These are phyloP conservation scores for Hemaris fuciformis DNA, from an alignment of 2,888 invertebrate genomes.

Conservation along the genomic window DNA sequence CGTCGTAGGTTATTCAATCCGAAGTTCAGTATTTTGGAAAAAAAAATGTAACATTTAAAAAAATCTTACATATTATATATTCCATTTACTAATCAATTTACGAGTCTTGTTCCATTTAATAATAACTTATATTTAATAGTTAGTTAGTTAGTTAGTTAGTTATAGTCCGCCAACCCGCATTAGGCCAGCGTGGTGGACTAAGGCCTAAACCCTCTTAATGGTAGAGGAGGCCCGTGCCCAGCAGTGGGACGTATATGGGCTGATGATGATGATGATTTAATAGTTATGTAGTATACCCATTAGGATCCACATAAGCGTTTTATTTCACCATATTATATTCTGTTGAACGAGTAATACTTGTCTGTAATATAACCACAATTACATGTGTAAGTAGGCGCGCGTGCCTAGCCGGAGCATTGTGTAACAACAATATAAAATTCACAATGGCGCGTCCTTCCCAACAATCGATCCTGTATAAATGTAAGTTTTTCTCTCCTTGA, in stretches of 20 bases:
- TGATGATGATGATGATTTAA: too few relatives aligned
- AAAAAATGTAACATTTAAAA: not conserved
- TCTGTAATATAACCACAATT: not conserved
- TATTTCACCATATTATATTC: not conserved
- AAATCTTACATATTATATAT: not conserved
- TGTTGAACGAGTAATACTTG: not conserved
- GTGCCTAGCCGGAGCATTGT: not conserved
- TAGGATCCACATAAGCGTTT: too few relatives aligned
- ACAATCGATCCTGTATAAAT: slow-evolving; percentile 5
- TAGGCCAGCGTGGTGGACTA: too few relatives aligned
- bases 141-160: too few relatives aligned
- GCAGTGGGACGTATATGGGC: too few relatives aligned
- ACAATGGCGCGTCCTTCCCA: slow-evolving; percentile 8
- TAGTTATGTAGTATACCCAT: too few relatives aligned
- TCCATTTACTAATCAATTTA: not conserved
- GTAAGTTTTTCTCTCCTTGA: not conserved
- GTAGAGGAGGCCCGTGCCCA: too few relatives aligned
- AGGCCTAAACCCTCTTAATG: too few relatives aligned
- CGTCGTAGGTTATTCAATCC: not conserved
- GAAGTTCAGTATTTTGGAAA: not conserved
- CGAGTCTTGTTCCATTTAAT: not conserved
- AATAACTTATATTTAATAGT: not conserved
- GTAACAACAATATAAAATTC: slow-evolving; percentile 2
- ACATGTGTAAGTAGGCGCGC: not conserved
- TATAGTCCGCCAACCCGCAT: too few relatives aligned